phyloP scores from a whole-genome alignment of 2,888 invertebrate species.

The Phyllotreta striolata region DNA sequence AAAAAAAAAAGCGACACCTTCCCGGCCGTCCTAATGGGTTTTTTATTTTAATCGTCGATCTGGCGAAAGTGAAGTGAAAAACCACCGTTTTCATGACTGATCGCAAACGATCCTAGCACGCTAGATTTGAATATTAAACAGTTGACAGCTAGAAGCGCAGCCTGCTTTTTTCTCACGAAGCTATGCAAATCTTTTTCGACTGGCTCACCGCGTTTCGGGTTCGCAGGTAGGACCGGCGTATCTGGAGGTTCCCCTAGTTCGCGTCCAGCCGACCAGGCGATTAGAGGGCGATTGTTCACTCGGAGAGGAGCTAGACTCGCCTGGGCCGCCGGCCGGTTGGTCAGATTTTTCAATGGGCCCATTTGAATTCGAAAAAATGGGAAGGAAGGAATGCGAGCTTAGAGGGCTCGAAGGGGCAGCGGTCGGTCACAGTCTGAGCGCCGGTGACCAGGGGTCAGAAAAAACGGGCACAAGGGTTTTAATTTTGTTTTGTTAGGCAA shows the following conservation, averaged over 20 bases:
- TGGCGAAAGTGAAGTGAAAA: slow-evolving; percentile 32
- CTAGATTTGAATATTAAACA: slow-evolving; percentile 47
- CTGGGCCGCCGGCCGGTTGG: slow-evolving; percentile 36
- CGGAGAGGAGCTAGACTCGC: slow-evolving; percentile 22
- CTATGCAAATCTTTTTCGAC: slow-evolving; percentile 52
- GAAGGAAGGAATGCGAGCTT: slow-evolving; percentile 40
- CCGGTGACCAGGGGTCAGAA: slow-evolving; percentile 50
- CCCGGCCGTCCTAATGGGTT: slow-evolving; percentile 48
- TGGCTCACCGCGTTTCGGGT: slow-evolving; percentile 29
- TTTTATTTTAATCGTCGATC: slow-evolving; percentile 50
- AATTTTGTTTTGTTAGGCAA: slow-evolving; percentile 39
- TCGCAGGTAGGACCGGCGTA: slow-evolving; percentile 17
- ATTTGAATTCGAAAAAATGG: slow-evolving; percentile 46
- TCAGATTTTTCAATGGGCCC: slow-evolving; percentile 46
- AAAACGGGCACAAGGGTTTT: slow-evolving; percentile 43
- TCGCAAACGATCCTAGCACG: slow-evolving; percentile 45
- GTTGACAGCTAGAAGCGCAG: slow-evolving; percentile 49
- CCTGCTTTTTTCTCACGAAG: slow-evolving; percentile 56
- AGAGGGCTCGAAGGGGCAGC: slow-evolving; percentile 24
- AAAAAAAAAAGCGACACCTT: slow-evolving; percentile 40
- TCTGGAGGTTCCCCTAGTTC: slow-evolving; percentile 40
- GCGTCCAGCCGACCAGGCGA: slow-evolving; percentile 38
- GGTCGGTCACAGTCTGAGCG: slow-evolving; percentile 42
- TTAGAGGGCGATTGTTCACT: slow-evolving; percentile 31
- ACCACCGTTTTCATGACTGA: slow-evolving; percentile 48